phyloP scores from a whole-genome alignment of 2,888 invertebrate species.

The Priocnemis perturbator region DNA sequence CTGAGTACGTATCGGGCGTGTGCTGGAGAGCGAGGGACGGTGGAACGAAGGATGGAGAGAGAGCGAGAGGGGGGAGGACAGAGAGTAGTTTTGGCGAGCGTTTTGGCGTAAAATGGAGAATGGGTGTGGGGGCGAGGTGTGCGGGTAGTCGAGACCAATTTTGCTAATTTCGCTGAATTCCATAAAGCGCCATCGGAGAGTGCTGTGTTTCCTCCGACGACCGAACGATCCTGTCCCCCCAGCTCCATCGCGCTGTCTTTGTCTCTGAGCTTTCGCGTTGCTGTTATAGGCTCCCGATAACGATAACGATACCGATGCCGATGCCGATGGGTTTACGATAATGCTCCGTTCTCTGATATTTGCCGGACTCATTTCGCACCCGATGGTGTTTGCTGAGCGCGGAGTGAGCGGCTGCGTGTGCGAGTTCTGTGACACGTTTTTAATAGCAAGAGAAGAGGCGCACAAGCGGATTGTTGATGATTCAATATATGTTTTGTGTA shows the following conservation, averaged over 20 bases:
- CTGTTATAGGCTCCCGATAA: not conserved
- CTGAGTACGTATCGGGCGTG: not conserved
- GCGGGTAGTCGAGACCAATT: slow-evolving; percentile 31
- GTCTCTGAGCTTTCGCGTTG: not conserved
- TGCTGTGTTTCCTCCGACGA: not conserved
- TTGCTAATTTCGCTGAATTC: slow-evolving; percentile 46
- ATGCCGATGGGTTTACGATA: no score
- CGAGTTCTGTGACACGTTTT: no score
- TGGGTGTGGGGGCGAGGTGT: slow-evolving; percentile 9
- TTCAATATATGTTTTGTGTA: no score
- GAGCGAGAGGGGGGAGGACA: slow-evolving; percentile 14
- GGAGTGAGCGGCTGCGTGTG: no score
- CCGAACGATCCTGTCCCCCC: not conserved
- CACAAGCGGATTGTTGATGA: no score
- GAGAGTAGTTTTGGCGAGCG: slow-evolving; percentile 2
- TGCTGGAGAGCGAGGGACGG: not conserved
- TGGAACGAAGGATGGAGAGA: slow-evolving; percentile 14
- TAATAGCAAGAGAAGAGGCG: no score
- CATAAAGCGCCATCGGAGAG: slow-evolving; percentile 36
- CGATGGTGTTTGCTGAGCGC: no score
- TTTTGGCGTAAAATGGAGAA: slow-evolving; percentile 27
- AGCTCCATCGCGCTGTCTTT: not conserved
- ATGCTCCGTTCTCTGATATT: no score
- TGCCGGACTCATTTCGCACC: no score
- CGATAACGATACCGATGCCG: not conserved